Percentiles rank a stretch among this genome's conserved stretches.
phyloP scores from a whole-genome alignment of 2,113 vertebrate species.

The Xenopus borealis region DNA sequence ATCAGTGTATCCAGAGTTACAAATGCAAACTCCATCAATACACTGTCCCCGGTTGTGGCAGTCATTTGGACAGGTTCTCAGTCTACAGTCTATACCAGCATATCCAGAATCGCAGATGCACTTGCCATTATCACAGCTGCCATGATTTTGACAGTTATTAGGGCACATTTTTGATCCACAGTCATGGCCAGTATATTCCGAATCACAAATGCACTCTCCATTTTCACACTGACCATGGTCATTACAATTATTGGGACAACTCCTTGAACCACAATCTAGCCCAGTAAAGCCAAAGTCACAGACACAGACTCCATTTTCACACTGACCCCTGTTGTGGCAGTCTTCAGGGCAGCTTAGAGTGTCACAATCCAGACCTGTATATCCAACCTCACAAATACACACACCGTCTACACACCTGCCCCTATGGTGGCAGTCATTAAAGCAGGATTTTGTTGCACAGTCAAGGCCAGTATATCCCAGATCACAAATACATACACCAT shows the following conservation, averaged over 20 bases:
- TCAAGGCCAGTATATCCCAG: conserved; percentile 65
- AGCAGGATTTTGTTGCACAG: conserved; percentile 52
- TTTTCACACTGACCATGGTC: conserved; percentile 57
- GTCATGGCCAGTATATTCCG: conserved; percentile 55
- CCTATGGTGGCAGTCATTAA: conserved; percentile 59
- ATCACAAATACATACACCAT: conserved; percentile 71
- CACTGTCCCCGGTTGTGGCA: conserved; percentile 79
- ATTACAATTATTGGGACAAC: conserved; percentile 65
- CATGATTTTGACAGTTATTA: conserved; percentile 50
- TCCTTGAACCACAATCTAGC: conserved; percentile 58
- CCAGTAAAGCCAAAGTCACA: conserved; percentile 60
- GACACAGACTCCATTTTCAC: conserved; percentile 64
- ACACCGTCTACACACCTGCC: conserved; percentile 60
- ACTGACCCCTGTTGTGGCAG: conserved; percentile 64
- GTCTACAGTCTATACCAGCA: conserved; percentile 72
- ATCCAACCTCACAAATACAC: conserved; percentile 61
- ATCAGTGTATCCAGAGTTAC: conserved; percentile 75
- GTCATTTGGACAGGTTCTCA: conserved; percentile 75
- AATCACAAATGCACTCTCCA: conserved; percentile 59
- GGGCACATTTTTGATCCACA: conserved; percentile 58
- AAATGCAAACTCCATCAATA: conserved; percentile 76
- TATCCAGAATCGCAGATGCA: conserved; percentile 79
- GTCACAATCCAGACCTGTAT: conserved; percentile 58
- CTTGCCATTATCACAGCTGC: conserved; percentile 67
- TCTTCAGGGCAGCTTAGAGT: conserved; percentile 60